Evolutionary conservation across 2,797 vertebrate species (phyloP).

Genomic region (Microcaecilia unicolor): DNA sequence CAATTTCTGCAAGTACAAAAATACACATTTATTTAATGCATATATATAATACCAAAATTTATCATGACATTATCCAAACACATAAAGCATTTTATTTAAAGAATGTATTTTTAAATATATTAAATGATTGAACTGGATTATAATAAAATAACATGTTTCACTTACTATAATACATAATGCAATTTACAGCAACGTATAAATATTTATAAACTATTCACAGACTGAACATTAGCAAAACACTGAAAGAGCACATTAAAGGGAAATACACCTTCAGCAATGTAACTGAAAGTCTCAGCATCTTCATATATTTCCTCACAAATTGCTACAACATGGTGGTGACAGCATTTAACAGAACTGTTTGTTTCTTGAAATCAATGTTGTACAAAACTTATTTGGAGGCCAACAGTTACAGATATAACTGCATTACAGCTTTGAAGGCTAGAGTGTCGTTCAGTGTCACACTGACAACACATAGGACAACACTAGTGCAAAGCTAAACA

Average conservation of each 20-base stretch:
- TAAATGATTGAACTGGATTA: constrained; percentile 40
- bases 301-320: constrained; percentile 21
- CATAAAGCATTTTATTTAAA: constrained; percentile 72
- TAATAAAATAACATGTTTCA: constrained; percentile 51
- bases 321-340: constrained; percentile 23
- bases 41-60: constrained; percentile 66
- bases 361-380: constrained; percentile 29
- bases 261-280: constrained; percentile 14
- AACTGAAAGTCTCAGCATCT: constrained; percentile 27
- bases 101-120: constrained; percentile 63
- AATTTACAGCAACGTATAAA: constrained; percentile 51
- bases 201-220: constrained; percentile 57
- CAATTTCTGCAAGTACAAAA: constrained; percentile 88
- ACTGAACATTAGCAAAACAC: constrained; percentile 34
- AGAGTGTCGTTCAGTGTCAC: too few species aligned
- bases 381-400: constrained; percentile 26
- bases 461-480: too few species aligned
- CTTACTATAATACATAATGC: constrained; percentile 49
- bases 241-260: constrained; percentile 33
- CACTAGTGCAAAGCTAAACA: too few species aligned
- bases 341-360: constrained; percentile 6
- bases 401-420: constrained; percentile 20
- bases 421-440: background rate
- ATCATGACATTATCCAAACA: constrained; percentile 75
- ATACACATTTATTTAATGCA: constrained; percentile 78